phyloP scores from a whole-genome alignment of 2,888 invertebrate species.

The Drosophila kokeensis region DNA sequence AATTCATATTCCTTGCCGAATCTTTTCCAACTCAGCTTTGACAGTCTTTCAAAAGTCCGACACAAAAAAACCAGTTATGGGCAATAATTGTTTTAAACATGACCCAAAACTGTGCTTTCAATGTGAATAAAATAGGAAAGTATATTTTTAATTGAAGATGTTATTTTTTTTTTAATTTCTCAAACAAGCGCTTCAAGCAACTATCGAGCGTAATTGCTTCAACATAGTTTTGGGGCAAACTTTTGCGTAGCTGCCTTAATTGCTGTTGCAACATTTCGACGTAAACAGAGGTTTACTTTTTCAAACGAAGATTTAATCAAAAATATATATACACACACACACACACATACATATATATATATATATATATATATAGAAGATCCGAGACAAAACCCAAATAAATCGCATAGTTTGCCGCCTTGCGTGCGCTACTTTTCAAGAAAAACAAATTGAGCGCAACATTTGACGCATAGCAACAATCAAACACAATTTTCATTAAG shows the following conservation, averaged over 20 bases:
- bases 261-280: conserved; percentile 2
- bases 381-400: conserved; percentile 40
- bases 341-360: background rate
- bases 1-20: background rate
- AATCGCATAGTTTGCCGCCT: conserved; percentile 41
- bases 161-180: background rate
- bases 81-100: background rate
- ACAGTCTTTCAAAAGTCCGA: background rate
- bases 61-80: background rate
- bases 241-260: background rate
- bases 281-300: background rate
- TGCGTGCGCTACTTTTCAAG: conserved; percentile 44
- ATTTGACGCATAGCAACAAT: conserved; percentile 69
- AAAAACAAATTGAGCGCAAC: conserved; percentile 56
- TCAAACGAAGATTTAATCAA: conserved; percentile 18
- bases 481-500: conserved; percentile 72
- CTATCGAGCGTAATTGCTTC: background rate
- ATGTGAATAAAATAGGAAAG: background rate
- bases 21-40: background rate
- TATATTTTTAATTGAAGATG: background rate
- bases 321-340: background rate
- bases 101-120: background rate
- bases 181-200: background rate
- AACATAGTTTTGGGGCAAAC: conserved; percentile 1
- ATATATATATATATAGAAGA: background rate